Evolutionary conservation across 2,797 vertebrate genomes (phyloP).

Genomic region (Peromyscus melanophrys): DNA sequence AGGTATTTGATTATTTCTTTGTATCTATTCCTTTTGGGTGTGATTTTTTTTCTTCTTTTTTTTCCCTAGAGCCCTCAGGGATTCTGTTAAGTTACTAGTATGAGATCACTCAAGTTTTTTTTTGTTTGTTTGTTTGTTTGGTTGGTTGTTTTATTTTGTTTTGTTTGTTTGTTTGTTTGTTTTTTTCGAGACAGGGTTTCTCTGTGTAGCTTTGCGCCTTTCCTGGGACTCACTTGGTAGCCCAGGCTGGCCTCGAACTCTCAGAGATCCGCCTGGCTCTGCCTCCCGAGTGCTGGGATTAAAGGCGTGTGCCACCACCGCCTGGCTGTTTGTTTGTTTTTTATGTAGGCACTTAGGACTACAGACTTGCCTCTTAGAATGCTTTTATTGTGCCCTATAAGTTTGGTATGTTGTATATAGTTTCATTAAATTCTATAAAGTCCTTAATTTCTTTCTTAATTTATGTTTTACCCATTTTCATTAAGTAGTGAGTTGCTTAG

Average conservation of each 20-base stretch:
- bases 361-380: background rate
- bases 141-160: background rate
- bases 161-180: no score
- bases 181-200: no score
- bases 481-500: background rate
- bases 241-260: no score
- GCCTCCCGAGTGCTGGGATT: no score
- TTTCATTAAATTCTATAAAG: background rate
- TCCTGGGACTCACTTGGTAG: no score
- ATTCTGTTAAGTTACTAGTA: background rate
- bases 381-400: background rate
- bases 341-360: background rate
- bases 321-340: background rate
- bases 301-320: no score
- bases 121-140: background rate
- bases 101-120: background rate
- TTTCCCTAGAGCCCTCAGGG: background rate
- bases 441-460: background rate
- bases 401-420: background rate
- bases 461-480: background rate
- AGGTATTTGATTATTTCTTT: background rate
- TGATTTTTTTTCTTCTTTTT: no score
- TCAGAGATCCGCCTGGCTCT: no score
- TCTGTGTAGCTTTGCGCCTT: no score
- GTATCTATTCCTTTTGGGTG: background rate